Evolutionary conservation across 2,113 vertebrate species (phyloP), one percentile per base, ranked within the genome.

Genomic region (Saccopteryx leptura): DNA sequence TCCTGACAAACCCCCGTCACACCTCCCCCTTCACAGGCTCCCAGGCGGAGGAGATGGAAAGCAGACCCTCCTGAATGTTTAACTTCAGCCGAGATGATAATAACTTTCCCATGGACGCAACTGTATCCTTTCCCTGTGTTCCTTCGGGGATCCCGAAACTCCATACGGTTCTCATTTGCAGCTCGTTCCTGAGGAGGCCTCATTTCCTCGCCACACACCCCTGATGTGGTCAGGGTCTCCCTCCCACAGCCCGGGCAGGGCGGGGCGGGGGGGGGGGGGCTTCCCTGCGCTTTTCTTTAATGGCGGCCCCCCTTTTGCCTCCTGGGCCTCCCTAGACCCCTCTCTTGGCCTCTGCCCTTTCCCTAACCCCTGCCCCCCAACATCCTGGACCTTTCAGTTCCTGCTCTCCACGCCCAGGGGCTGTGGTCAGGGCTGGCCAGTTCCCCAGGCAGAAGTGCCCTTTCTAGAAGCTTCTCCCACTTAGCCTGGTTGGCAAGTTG

Each of bases 161-260:
- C 96, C 97, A 98, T 75, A 97, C 24, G 96, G 96, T 98, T 98
- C 95, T 98, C 96, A 98, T 98, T 97, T 97, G 96, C 96, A 97
- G 97, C 94, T 97, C 94, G 60, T 96, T 97, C 96, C 94, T 96
- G 68, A 94, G 95, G 94, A 97, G 96, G 96, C 94, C 97, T 97
- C 97, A 97, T 96, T 98, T 98, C 96, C 97, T 97, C 24, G 48
- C 95, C 97, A 93, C 96, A 97, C 93, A 97, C 93, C 89, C 96
- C 96, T 97, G 95, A 97, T 97, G 97, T 97, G 97, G 97, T 96
- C 94, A 94, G 93, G 93, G 95, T 96, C 94, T 94, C 97, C 96
- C 94, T 95, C 95, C 95, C 85, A 68, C 96, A 96, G 84, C 83
- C 52, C 12, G 0, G 75, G 14, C 1, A 0, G 10, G 39, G 31